These are phyloP conservation scores for Nannobrachium achirus DNA, from an alignment of 2,113 vertebrate genomes.

Conservation along the genomic window DNA sequence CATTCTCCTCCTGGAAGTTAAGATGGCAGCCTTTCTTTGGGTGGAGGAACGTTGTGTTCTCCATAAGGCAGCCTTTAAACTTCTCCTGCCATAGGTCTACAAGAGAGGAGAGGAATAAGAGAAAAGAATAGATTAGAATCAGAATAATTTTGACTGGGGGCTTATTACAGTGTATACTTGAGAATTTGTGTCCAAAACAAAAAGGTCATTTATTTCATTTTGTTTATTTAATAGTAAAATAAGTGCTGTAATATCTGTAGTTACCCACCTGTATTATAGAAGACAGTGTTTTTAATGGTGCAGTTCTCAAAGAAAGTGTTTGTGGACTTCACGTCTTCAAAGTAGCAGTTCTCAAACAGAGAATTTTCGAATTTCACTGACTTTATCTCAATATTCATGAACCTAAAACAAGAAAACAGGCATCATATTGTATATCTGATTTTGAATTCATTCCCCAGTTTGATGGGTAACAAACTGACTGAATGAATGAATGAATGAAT, in stretches of 20 bases:
- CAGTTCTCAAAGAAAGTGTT: slow-evolving; percentile 96
- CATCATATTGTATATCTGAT: no score
- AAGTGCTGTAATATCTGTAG: no score
- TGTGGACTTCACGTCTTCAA: slow-evolving; percentile 91
- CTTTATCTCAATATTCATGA: slow-evolving; percentile 91
- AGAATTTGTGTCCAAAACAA: no score
- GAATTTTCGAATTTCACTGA: slow-evolving; percentile 93
- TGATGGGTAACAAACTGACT: no score
- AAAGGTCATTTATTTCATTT: no score
- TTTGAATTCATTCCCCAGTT: no score
- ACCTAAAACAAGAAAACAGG: slow-evolving; percentile 75
- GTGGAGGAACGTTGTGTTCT: slow-evolving; percentile 86
- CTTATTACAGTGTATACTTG: no score
- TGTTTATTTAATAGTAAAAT: no score
- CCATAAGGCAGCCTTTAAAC: slow-evolving; percentile 88
- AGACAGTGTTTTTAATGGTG: slow-evolving; percentile 88
- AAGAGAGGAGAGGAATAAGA: slow-evolving; percentile 25
- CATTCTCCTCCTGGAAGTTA: slow-evolving; percentile 93
- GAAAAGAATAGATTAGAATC: neutral
- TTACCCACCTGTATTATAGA: slow-evolving; percentile 91
- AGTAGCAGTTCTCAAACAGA: slow-evolving; percentile 93
- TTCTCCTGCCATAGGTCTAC: slow-evolving; percentile 91
- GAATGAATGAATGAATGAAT: no score
- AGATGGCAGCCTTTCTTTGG: slow-evolving; percentile 92
- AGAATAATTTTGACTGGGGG: neutral